These are phyloP conservation scores for Sycophaga agraensis DNA, from an alignment of 1,140 invertebrate genomes.

Conservation along the genomic window DNA sequence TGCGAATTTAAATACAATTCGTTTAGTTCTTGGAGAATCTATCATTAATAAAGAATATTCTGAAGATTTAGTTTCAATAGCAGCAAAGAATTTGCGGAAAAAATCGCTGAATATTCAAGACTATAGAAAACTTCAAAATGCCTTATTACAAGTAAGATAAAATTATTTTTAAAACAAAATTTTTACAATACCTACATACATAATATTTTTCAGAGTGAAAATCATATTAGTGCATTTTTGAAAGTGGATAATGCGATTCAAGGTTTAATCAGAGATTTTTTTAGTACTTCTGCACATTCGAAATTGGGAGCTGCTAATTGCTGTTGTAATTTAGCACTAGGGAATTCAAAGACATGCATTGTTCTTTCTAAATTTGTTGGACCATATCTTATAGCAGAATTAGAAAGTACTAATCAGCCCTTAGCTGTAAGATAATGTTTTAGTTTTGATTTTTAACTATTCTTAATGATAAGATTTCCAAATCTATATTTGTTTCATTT, in stretches of 20 bases:
- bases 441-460: conserved; percentile 13
- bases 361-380: conserved; percentile 43
- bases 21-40: conserved; percentile 39
- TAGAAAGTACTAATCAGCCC: conserved; percentile 47
- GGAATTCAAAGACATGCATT: conserved; percentile 47
- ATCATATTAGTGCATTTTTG: conserved; percentile 49
- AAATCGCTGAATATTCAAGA: conserved; percentile 38
- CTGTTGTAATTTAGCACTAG: conserved; percentile 54
- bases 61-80: conserved; percentile 31
- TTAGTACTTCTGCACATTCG: conserved; percentile 40
- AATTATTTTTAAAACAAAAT: conserved; percentile 12
- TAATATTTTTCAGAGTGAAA: conserved; percentile 39
- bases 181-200: neutral
- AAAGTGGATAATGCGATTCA: conserved; percentile 42
- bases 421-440: conserved; percentile 41
- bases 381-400: conserved; percentile 45
- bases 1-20: conserved; percentile 34
- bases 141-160: conserved; percentile 47
- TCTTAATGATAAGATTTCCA: neutral
- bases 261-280: conserved; percentile 46
- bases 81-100: conserved; percentile 40
- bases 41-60: conserved; percentile 21
- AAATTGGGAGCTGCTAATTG: conserved; percentile 50
- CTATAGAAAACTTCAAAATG: conserved; percentile 45
- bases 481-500: neutral